A percentile compares a stretch with the other conserved stretches of the same genome.
phyloP scores from a whole-genome alignment of 2,888 invertebrate genomes.

The Rutpela maculata region DNA sequence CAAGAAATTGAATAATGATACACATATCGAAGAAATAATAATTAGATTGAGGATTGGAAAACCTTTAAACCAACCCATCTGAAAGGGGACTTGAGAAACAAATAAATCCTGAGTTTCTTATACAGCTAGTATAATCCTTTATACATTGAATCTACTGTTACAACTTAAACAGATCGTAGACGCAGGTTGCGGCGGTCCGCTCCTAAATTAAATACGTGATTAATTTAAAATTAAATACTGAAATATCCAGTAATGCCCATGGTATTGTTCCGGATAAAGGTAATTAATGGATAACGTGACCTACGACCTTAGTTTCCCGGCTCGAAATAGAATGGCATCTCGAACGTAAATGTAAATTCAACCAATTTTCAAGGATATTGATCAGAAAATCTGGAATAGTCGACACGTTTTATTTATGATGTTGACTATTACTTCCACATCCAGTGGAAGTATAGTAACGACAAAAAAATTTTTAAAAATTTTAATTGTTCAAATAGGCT shows the following conservation, averaged over 20 bases:
- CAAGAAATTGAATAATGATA: too few species aligned
- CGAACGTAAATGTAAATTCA: background rate
- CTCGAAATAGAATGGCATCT: background rate
- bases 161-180: background rate
- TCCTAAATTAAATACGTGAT: conserved; percentile 14
- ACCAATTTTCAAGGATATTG: background rate
- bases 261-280: background rate
- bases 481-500: too few species aligned
- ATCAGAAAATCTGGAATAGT: background rate
- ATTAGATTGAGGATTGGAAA: background rate
- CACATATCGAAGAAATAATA: background rate
- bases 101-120: background rate
- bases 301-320: background rate
- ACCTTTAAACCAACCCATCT: background rate
- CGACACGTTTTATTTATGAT: background rate
- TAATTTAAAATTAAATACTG: background rate
- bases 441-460: too few species aligned
- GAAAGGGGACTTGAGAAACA: background rate
- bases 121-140: background rate
- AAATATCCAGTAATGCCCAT: background rate
- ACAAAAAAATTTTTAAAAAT: too few species aligned
- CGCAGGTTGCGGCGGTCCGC: background rate
- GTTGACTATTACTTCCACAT: too few species aligned
- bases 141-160: background rate
- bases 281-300: conserved; percentile 9